Conservation (phyloP, 2,797 vertebrate genomes). For the Sebastes steindachneri region DNA sequence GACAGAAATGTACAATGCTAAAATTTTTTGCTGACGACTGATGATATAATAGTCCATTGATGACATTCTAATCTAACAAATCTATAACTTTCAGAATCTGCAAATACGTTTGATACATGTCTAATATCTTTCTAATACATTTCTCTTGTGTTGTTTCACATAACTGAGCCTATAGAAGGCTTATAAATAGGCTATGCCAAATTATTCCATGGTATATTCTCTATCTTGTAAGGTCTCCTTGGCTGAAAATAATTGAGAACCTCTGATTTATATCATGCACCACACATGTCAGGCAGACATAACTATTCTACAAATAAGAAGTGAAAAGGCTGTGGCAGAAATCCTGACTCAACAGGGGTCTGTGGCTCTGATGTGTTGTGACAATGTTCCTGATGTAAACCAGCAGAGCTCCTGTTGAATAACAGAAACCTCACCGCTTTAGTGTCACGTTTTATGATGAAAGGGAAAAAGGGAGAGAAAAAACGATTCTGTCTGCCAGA, state of each 20-base stretch:
- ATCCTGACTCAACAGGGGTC: background rate
- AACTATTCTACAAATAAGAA: background rate
- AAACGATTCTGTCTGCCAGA: conserved; percentile 5
- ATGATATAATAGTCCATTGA: too few relatives aligned
- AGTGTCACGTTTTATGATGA: conserved; percentile 56
- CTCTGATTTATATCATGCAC: background rate
- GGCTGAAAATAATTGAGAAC: too few relatives aligned
- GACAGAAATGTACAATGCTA: rapidly evolving
- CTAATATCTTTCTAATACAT: too few relatives aligned
- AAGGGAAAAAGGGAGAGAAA: conserved; percentile 6
- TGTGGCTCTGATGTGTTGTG: background rate
- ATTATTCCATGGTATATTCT: too few relatives aligned
- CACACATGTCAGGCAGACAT: background rate
- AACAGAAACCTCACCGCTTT: conserved; percentile 23
- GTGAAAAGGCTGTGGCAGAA: background rate
- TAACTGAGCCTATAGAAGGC: too few relatives aligned
- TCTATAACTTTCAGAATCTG: too few relatives aligned
- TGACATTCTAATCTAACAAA: too few relatives aligned
- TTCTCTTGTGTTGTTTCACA: too few relatives aligned
- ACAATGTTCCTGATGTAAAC: background rate
- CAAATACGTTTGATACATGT: too few relatives aligned
- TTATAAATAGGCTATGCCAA: too few relatives aligned
- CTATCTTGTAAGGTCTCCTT: too few relatives aligned
- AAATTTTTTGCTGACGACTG: too few relatives aligned
- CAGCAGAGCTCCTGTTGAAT: conserved; percentile 30